Evolutionary conservation across 92 coral and sea anemone genomes (phyloP).

Genomic region (Umimayanthus kanabou): DNA sequence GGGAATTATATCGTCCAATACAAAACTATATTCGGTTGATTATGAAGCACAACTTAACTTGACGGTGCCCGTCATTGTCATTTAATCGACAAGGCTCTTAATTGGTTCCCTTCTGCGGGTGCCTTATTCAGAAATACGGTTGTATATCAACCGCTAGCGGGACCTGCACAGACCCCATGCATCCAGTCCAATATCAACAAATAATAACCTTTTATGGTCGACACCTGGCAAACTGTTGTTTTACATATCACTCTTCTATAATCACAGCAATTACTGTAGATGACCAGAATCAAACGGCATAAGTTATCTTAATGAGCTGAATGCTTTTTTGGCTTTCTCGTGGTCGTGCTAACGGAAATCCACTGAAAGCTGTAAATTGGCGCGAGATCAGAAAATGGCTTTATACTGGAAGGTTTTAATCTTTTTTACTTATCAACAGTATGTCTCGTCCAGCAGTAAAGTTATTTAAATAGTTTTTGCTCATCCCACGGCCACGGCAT

Average conservation of each 20-base stretch:
- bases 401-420: background rate
- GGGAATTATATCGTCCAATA: background rate
- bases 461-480: background rate
- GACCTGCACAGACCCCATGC: conserved; percentile 17
- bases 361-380: background rate
- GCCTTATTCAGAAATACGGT: background rate
- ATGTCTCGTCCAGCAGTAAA: background rate
- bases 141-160: background rate
- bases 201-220: conserved; percentile 9
- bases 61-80: background rate
- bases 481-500: background rate
- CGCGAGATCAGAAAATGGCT: background rate
- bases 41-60: background rate
- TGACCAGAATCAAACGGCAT: background rate
- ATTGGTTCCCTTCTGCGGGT: background rate
- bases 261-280: background rate
- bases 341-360: background rate
- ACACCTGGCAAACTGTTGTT: conserved; percentile 28
- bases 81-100: background rate
- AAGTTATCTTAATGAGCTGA: background rate
- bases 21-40: background rate
- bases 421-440: background rate
- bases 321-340: background rate
- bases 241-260: background rate
- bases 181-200: conserved; percentile 16